Evolutionary conservation across 2,888 invertebrate species (phyloP).

Genomic region (Oscheius sp.): DNA sequence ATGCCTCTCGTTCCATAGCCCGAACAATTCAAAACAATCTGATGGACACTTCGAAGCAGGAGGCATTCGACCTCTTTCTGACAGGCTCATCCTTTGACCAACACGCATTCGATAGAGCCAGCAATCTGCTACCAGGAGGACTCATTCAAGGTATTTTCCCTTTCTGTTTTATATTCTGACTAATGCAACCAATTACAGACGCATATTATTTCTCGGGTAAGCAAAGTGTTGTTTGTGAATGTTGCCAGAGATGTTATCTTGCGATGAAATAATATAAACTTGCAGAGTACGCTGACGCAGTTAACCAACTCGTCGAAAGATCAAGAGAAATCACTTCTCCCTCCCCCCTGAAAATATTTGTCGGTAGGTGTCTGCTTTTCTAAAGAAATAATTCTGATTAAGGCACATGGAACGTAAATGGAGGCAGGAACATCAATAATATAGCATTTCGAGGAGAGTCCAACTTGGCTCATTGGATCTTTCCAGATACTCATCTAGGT

Average conservation of each 20-base stretch:
- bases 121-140: constrained; percentile 86
- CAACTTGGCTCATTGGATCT: constrained; percentile 76
- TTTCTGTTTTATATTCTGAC: neutral
- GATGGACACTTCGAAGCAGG: constrained; percentile 89
- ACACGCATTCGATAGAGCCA: constrained; percentile 89
- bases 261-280: constrained; percentile 1
- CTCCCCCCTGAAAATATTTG: constrained; percentile 57
- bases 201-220: constrained; percentile 76
- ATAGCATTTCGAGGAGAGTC: constrained; percentile 80
- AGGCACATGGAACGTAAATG: constrained; percentile 99
- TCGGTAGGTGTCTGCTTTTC: constrained; percentile 32
- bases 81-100: constrained; percentile 91
- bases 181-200: constrained; percentile 50
- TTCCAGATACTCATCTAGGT: constrained; percentile 50
- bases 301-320: constrained; percentile 63
- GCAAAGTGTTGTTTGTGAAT: constrained; percentile 44
- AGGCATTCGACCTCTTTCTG: constrained; percentile 94
- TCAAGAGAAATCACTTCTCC: constrained; percentile 57
- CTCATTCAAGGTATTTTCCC: constrained; percentile 82
- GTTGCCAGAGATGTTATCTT: constrained; percentile 24
- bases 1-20: constrained; percentile 96
- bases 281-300: constrained; percentile 69
- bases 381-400: constrained; percentile 77
- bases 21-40: constrained; percentile 98
- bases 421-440: constrained; percentile 96